Percentiles rank a stretch among this genome's conserved stretches.
Conservation (phyloP, 2,888 invertebrate genomes). For the Conchocele bisecta region DNA sequence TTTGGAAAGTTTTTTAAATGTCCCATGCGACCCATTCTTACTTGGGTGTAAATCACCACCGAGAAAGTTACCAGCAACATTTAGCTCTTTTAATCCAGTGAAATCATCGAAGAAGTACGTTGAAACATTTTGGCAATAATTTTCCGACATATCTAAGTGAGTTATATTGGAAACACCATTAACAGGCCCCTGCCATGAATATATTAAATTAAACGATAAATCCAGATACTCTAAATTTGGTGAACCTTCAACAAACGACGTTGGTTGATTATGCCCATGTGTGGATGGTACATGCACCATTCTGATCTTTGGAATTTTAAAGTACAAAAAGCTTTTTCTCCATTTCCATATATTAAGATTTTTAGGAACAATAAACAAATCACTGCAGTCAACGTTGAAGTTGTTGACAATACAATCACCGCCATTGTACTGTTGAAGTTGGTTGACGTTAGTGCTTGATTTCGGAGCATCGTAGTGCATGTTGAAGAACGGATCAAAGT, state of each 20-base stretch:
- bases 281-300: no score
- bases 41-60: conserved; percentile 4
- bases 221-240: no score
- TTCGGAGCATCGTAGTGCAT: no score
- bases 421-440: no score
- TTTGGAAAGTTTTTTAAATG: neutral
- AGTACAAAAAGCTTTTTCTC: conserved; percentile 36
- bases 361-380: no score
- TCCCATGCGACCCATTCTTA: neutral
- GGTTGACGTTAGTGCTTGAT: no score
- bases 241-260: no score
- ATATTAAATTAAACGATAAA: conserved; percentile 43
- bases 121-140: conserved; percentile 20
- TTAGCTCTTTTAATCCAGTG: conserved; percentile 16
- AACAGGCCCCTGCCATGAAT: conserved; percentile 29
- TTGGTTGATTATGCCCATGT: no score
- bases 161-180: conserved; percentile 31
- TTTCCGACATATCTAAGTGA: conserved; percentile 45
- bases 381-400: no score
- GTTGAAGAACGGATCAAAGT: conserved; percentile 47
- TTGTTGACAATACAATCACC: no score
- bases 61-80: conserved; percentile 34
- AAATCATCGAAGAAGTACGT: conserved; percentile 31
- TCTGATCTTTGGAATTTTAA: no score
- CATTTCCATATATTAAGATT: conserved; percentile 4